Conservation (phyloP, 2,888 invertebrate species). For the Iphiclides podalirius region DNA sequence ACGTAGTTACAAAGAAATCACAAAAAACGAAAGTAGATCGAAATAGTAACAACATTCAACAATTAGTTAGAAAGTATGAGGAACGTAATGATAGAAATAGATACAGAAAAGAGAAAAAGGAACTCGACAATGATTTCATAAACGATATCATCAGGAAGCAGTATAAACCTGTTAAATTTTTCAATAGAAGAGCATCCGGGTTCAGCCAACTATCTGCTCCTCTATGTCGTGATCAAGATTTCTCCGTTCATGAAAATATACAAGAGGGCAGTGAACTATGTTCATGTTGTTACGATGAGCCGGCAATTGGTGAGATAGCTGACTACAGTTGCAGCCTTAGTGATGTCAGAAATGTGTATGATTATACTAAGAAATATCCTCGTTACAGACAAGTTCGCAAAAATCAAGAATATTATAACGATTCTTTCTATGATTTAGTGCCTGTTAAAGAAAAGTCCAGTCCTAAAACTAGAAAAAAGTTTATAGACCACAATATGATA, state of each 20-base stretch:
- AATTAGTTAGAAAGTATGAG: conserved; percentile 30
- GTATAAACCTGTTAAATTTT: conserved; percentile 59
- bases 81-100: conserved; percentile 34
- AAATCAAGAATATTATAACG: conserved; percentile 47
- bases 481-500: conserved; percentile 43
- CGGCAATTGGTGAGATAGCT: conserved; percentile 29
- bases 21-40: conserved; percentile 33
- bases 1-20: conserved; percentile 26
- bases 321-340: conserved; percentile 36
- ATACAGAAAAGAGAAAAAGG: conserved; percentile 28
- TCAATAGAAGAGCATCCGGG: conserved; percentile 52
- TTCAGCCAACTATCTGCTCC: conserved; percentile 65
- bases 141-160: conserved; percentile 62
- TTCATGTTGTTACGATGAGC: conserved; percentile 50
- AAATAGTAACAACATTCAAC: conserved; percentile 31
- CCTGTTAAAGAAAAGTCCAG: conserved; percentile 70
- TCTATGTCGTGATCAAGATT: conserved; percentile 62
- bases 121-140: conserved; percentile 59
- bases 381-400: conserved; percentile 38
- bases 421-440: conserved; percentile 60
- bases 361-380: conserved; percentile 45
- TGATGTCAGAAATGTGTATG: conserved; percentile 58
- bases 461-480: conserved; percentile 59
- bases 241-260: conserved; percentile 39
- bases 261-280: conserved; percentile 48